Evolutionary conservation across 2,888 invertebrate species (phyloP).

Genomic region (Tineola bisselliella): DNA sequence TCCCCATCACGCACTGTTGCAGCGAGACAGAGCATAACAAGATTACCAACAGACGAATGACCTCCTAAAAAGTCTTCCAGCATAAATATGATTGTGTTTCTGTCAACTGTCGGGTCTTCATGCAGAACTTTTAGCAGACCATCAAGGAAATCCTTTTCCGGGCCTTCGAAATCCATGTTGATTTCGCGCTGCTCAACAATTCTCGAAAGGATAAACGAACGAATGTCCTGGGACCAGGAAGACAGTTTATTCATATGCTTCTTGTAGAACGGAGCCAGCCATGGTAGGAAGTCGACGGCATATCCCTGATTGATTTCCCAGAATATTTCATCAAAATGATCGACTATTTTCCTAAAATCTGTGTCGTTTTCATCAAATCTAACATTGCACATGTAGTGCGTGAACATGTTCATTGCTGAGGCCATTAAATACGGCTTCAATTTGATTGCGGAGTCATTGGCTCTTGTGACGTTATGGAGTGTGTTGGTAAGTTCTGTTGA

Average conservation of each 20-base stretch:
- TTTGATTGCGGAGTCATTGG: slow-evolving; percentile 52
- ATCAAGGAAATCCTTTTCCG: slow-evolving; percentile 82
- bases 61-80: slow-evolving; percentile 89
- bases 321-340: slow-evolving; percentile 86
- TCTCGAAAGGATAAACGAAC: slow-evolving; percentile 76
- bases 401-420: slow-evolving; percentile 86
- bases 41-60: slow-evolving; percentile 86
- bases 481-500: slow-evolving; percentile 69
- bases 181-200: slow-evolving; percentile 71
- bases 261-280: slow-evolving; percentile 78
- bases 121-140: slow-evolving; percentile 76
- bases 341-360: slow-evolving; percentile 74
- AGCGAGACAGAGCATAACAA: slow-evolving; percentile 80
- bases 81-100: slow-evolving; percentile 83
- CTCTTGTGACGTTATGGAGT: slow-evolving; percentile 50
- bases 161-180: slow-evolving; percentile 66
- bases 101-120: slow-evolving; percentile 73
- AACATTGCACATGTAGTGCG: slow-evolving; percentile 86
- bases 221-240: slow-evolving; percentile 75
- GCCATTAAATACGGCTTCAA: slow-evolving; percentile 77
- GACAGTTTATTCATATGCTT: slow-evolving; percentile 74
- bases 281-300: slow-evolving; percentile 86
- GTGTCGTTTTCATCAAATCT: slow-evolving; percentile 73
- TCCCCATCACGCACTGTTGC: slow-evolving; percentile 74
- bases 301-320: slow-evolving; percentile 93